Evolutionary conservation across 2,888 invertebrate genomes (phyloP), one percentile per base, ranked within the genome.

Genomic region (Empis stercorea): DNA sequence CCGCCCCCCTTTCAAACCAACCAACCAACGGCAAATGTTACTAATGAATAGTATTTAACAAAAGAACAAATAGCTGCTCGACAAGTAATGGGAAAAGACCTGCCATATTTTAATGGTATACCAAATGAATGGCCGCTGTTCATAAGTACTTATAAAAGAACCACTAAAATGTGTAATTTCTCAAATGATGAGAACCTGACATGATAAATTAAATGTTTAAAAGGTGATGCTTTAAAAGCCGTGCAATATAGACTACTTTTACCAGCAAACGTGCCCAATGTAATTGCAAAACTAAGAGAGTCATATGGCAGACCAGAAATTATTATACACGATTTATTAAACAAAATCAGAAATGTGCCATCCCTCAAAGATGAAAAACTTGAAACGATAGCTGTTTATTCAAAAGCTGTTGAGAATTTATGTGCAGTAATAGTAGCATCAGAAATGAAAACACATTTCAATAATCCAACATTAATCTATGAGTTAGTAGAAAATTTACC

Each of bases 51-150:
- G 4, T 34, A n/a, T 27, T 27, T 27, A 27, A 6, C 23, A 9
- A 27, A 27, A 27, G 23, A 36, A 14, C 7, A 30, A 15, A 13
- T 43, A 30, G 10, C 40, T 9, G 44, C 44, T 10, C 15, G 32
- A 23, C 46, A 43, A 11, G 41, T 38, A 3, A 14, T 47, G 9
- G 11, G 36, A 13, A 44, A 42, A 15, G 48, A 48, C n/a, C 14
- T 48, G 7, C 43, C 48, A 10, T 27, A 15, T 10, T 48, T 48
- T 37, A 27, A 42, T 9, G 45, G 45, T n/a, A 7, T 20, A 14
- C 44, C 44, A 14, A 39, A 40, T 30, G 48, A 48, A 30, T 45
- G 48, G 48, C 34, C 45, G 30, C 30, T 48, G 9, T 48, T 48
- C 27, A 34, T 40, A 4, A 44, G 48, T n/a, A 37, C 40, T 14